Evolutionary conservation across 2,888 invertebrate species (phyloP), one percentile per base, ranked within the genome.

Genomic region (Coenonympha glycerion): DNA sequence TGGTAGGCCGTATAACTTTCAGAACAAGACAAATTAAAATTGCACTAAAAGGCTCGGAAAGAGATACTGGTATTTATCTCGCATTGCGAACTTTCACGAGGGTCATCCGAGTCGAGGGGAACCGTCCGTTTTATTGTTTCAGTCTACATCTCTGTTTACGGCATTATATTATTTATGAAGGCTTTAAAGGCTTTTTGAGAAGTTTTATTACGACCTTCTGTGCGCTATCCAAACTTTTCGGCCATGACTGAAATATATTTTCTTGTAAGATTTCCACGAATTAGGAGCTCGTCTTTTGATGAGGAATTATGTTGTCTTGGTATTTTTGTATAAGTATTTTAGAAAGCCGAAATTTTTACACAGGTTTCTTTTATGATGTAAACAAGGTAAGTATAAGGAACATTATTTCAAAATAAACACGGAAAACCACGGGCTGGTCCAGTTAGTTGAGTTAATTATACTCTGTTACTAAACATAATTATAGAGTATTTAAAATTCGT

Each of bases 1-100:
- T n/a, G 34, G 9, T 4, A 19, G n/a, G 34, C n/a, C 9, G 34
- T 19, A 34, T 9, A n/a, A 34, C 34, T 34, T 34, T 34, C 18
- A 34, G 34, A 34, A 39, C 39, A 6, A 22, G 37, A 31, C 40
- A 19, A 40, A 39, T 39, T 47, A 47, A 47, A 39, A 47, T 21
- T 47, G 37, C 36, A 46, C 26, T 28, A 26, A 46, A 36, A 22
- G 19, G 28, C 21, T 8, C 4, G 15, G 24, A 15, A 39, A 36
- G 34, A 36, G 2, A 6, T 6, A 8, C 9, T n/a, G 3, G 11
- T 11, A 28, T n/a, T 9, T 19, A 39, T 39, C 22, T 3, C 37
- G 9, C 13, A 22, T 22, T 37, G 13, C 22, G 13, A 21, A 22
- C 22, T 15, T 37, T 24, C 21, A 15, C 15, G 39, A 15, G 22